phyloP scores from a whole-genome alignment of 2,888 invertebrate genomes.

The Harpalus rubripes region DNA sequence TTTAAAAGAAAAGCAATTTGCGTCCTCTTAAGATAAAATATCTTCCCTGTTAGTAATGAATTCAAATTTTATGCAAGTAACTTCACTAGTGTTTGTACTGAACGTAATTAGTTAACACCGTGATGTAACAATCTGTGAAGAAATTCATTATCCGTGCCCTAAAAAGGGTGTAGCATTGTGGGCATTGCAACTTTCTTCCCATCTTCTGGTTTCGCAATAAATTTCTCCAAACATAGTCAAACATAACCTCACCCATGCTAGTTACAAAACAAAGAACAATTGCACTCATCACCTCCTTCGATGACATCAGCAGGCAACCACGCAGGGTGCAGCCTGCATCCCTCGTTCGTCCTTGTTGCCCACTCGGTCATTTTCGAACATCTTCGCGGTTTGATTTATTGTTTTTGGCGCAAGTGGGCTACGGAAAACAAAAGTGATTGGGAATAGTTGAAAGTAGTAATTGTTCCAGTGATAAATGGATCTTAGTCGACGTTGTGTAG shows the following conservation, averaged over 20 bases:
- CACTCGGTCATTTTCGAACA: conserved; percentile 44
- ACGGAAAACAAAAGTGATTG: conserved; percentile 56
- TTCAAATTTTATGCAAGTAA: conserved; percentile 12
- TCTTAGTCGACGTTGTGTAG: conserved; percentile 1
- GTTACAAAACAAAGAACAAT: conserved; percentile 58
- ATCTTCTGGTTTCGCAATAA: conserved; percentile 24
- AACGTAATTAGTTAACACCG: conserved; percentile 6
- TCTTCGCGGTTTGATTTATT: conserved; percentile 57
- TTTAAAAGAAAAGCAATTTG: too few relatives aligned
- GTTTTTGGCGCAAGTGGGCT: conserved; percentile 46
- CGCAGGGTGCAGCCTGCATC: conserved; percentile 51
- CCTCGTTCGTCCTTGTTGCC: conserved; percentile 41
- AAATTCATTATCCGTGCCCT: conserved; percentile 2
- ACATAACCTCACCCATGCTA: conserved; percentile 23
- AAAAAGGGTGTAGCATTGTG: conserved; percentile 25
- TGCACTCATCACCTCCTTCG: conserved; percentile 28
- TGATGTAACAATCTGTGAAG: conserved; percentile 40
- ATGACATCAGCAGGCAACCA: conserved; percentile 56
- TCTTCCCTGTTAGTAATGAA: background rate
- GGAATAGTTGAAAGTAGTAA: conserved; percentile 43
- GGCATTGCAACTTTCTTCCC: conserved; percentile 37
- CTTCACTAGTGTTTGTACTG: background rate
- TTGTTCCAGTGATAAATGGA: conserved; percentile 50
- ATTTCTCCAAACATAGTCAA: conserved; percentile 48
- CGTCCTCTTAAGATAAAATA: too few relatives aligned